phyloP scores from a whole-genome alignment of 2,113 vertebrate species.

The Apodemus sylvaticus region DNA sequence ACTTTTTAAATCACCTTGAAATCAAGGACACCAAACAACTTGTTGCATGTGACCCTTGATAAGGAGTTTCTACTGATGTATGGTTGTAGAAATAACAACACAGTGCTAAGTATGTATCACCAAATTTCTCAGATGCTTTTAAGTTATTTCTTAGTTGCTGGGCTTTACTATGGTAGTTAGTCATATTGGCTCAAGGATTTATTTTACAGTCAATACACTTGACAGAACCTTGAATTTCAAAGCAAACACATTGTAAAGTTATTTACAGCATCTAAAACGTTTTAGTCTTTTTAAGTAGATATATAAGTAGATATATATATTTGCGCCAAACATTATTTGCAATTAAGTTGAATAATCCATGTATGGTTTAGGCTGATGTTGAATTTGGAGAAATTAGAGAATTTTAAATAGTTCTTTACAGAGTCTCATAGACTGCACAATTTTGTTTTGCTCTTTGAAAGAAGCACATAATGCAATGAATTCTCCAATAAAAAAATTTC shows the following conservation, averaged over 20 bases:
- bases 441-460: not conserved
- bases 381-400: not conserved
- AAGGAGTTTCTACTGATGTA: not conserved
- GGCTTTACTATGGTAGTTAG: not conserved
- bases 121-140: constrained; percentile 2
- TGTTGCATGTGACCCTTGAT: not conserved
- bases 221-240: constrained; percentile 45
- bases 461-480: constrained; percentile 10
- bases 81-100: not conserved
- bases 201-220: not conserved
- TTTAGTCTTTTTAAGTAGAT: constrained; percentile 39
- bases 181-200: not conserved
- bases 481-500: not conserved
- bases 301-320: constrained; percentile 18
- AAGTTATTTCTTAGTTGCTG: constrained; percentile 55
- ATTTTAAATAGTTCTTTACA: constrained; percentile 34
- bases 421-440: not conserved
- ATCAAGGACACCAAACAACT: not conserved
- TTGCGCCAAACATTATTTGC: not conserved
- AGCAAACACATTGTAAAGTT: constrained; percentile 35
- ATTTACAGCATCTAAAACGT: constrained; percentile 41
- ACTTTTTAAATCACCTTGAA: constrained; percentile 9
- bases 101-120: constrained; percentile 25
- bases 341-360: not conserved
- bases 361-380: not conserved